Percentiles rank a stretch among this genome's conserved stretches.
Conservation (phyloP, 23 tunicate species). For the Phallusia fumigata region DNA sequence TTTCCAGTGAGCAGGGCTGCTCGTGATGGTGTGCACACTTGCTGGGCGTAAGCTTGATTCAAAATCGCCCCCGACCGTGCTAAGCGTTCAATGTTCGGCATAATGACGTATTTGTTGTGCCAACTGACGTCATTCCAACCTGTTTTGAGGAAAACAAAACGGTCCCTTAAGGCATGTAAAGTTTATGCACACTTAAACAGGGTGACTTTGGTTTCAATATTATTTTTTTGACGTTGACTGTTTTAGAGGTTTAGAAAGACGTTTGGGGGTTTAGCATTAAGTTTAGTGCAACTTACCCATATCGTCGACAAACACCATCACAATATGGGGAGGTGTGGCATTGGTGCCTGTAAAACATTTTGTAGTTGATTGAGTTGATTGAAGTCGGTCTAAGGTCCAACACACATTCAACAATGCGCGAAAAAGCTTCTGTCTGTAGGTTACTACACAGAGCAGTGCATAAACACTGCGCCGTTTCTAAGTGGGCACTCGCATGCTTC, state of each 20-base stretch:
- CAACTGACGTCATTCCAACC: slow-evolving; percentile 21
- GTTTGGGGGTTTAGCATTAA: too few species aligned
- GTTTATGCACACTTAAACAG: background rate
- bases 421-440: too few species aligned
- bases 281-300: slow-evolving; percentile 17
- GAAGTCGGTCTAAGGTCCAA: too few species aligned
- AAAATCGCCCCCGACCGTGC: background rate
- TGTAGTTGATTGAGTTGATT: too few species aligned
- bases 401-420: too few species aligned
- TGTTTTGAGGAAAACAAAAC: background rate
- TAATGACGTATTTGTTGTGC: background rate
- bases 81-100: slow-evolving; percentile 6
- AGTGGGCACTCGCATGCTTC: too few species aligned
- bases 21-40: slow-evolving; percentile 13
- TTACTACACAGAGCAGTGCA: too few species aligned
- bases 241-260: background rate
- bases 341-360: background rate
- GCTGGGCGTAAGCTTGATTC: slow-evolving; percentile 19
- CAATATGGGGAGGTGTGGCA: slow-evolving; percentile 12
- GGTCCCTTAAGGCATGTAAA: too few species aligned
- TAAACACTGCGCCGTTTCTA: too few species aligned
- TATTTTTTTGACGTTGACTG: background rate
- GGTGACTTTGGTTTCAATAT: background rate
- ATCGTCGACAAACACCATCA: slow-evolving; percentile 25
- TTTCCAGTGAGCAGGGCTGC: slow-evolving; percentile 14